These are phyloP conservation scores for Mythimna vitellina DNA, from an alignment of 2,888 invertebrate species.

Conservation along the genomic window DNA sequence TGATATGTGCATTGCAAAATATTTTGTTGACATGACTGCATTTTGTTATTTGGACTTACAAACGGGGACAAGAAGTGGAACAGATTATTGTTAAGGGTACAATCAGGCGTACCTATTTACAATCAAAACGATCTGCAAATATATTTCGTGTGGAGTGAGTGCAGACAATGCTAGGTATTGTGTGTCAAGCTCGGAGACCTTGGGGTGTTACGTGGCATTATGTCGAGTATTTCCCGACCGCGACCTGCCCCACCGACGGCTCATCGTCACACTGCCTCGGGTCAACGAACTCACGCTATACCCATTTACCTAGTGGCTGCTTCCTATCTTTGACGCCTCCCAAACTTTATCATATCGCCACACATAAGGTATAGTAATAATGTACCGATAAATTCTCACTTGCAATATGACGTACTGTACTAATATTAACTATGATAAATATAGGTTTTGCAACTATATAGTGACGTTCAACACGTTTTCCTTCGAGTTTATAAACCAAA, in stretches of 20 bases:
- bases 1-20: conserved; percentile 8
- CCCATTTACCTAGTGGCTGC: conserved; percentile 62
- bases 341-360: conserved; percentile 44
- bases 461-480: conserved; percentile 42
- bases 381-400: conserved; percentile 17
- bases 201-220: conserved; percentile 65
- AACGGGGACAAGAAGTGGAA: not conserved
- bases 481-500: conserved; percentile 42
- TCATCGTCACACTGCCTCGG: conserved; percentile 63
- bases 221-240: conserved; percentile 68
- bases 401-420: conserved; percentile 24
- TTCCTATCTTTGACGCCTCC: conserved; percentile 60
- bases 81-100: not conserved
- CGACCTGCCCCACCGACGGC: conserved; percentile 76
- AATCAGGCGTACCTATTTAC: not conserved
- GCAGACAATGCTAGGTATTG: conserved; percentile 37
- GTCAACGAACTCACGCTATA: conserved; percentile 63
- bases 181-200: conserved; percentile 64
- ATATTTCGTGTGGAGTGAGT: conserved; percentile 27
- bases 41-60: not conserved
- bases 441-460: conserved; percentile 35
- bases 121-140: not conserved
- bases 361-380: conserved; percentile 29
- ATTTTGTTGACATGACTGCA: conserved; percentile 16
- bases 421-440: conserved; percentile 29